Evolutionary conservation across 1,140 invertebrate genomes (phyloP), one percentile per base, ranked within the genome.

Genomic region (Cotesia typhae): DNA sequence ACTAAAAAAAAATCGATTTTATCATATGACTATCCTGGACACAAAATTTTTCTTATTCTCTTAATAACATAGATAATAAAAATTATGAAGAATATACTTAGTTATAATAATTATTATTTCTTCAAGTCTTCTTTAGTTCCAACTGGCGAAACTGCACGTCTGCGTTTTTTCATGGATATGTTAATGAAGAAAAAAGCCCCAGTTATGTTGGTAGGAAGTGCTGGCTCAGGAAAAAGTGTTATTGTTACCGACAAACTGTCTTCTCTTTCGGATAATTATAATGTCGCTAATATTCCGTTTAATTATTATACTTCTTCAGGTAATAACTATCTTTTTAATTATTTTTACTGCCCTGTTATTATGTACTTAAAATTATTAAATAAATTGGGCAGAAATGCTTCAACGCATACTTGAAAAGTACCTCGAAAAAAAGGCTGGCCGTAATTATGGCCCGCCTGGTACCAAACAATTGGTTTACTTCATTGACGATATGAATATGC

Each of bases 401-500:
- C 96, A 98, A 85, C 91, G 91, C 82, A 90, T 97, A 52, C 87
- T 99, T 38, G 97, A 99, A 82, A 95, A 96, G 75, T 94, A 96
- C 20, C 85, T 98, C 67, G 97, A 98, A 81, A 98, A 98, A 87
- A 98, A 98, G 85, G 95, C 96, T 1, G 96, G 96, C 0, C 90
- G 94, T 59, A 97, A 95, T 85, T 98, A 92, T 84, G 96, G 94
- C 0, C 97, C 97, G 51, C 94, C 95, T 1, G 96, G 96, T 6
- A 95, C 91, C 75, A 96, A 97, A 78, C 92, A 91, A 12, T 91
- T 99, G 81, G 92, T 99, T 71, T 98, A 98, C 84, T 98, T 98
- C 82, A 92, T 98, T 67, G 97, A 98, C 83, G 97, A 99, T 82
- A 91, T 98, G 89, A 99, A 98, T 86, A 98, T 98, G 96, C 96